Base-by-base conservation (phyloP, 2,888 invertebrate species). In the Hoplodrina ambigua region DNA sequence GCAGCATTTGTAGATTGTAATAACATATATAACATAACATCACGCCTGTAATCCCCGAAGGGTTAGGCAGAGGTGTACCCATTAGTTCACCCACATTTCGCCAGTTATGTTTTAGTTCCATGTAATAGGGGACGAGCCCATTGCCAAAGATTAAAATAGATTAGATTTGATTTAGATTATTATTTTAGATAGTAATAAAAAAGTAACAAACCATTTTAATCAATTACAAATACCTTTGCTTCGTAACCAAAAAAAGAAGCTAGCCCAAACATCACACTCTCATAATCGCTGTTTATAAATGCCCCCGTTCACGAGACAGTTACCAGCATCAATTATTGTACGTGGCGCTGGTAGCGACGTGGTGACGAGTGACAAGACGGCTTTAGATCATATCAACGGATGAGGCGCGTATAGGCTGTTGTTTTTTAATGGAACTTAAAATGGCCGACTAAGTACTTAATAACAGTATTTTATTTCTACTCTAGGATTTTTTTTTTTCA, bases 311-410 rank as follows among this genome's bases (percentile, higher is more conserved):
- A 84, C 83, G 81, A 86, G 76, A 82, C 82, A 84, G 86, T 81
- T 74, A 80, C 75, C 69, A 72, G 81, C 90, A 93, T 93, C 92
- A 93, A 93, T 93, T 91, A 92, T 89, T 77, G 84, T 88, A 86
- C 82, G 86, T 89, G 72, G 81, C 68, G 80, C 60, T 81, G 85
- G 91, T 90, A 91, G 93, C 91, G 84, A 86, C 86, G 80, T 79
- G 81, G 84, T 90, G 92, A 91, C 89, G 91, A 91, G 89, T 91
- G 92, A 93, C 93, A 93, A 87, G 87, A 80, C 85, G 85, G 86
- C 90, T 90, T 91, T 86, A 93, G 93, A 94, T 94, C 87, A 89
- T 93, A 94, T 93, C 93, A 80, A 74, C 63, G 69, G 81, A 87
- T 87, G 88, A 86, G 64, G 59, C 30, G 37, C 20, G 41, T 88